These are phyloP conservation scores for Pseudoatta argentina DNA, from an alignment of 1,140 invertebrate species.

Conservation along the genomic window DNA sequence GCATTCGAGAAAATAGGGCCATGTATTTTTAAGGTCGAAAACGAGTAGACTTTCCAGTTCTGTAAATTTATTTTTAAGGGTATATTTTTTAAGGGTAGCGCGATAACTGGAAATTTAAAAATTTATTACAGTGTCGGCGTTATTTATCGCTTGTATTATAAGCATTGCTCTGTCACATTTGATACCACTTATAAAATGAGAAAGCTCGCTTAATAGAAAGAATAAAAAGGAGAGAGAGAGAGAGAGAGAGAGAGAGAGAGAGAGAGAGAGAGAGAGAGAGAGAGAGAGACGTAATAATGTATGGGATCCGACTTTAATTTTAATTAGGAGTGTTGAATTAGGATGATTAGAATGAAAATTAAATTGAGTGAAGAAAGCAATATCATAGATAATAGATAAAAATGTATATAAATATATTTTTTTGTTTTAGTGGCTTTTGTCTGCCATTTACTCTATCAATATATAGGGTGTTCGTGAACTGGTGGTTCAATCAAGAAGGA, in stretches of 20 bases:
- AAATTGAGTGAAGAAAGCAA: not conserved
- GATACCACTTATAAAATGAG: slow-evolving; percentile 1
- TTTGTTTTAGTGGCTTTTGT: not conserved
- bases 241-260: not conserved
- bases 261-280: not conserved
- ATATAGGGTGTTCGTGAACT: too few relatives aligned
- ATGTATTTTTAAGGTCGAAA: not conserved
- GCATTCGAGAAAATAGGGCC: not conserved
- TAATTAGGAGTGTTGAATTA: not conserved
- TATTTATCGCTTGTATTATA: not conserved
- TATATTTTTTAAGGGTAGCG: not conserved
- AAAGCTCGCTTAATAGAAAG: not conserved
- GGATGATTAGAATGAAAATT: not conserved
- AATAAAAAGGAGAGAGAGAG: not conserved
- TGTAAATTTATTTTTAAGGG: not conserved
- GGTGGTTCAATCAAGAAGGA: too few relatives aligned
- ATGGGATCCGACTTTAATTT: not conserved
- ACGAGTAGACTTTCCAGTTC: not conserved
- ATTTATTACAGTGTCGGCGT: slow-evolving; percentile 2
- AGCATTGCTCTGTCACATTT: not conserved
- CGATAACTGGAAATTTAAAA: not conserved
- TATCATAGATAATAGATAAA: not conserved
- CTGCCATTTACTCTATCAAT: not conserved
- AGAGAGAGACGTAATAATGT: not conserved
- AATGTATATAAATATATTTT: not conserved